A percentile compares a stretch with the other conserved stretches of the same genome.
Evolutionary conservation across 30 jellyfish, hydroid and myxozoan genomes (phyloP).

Genomic region (Calvadosia cruxmelitensis): DNA sequence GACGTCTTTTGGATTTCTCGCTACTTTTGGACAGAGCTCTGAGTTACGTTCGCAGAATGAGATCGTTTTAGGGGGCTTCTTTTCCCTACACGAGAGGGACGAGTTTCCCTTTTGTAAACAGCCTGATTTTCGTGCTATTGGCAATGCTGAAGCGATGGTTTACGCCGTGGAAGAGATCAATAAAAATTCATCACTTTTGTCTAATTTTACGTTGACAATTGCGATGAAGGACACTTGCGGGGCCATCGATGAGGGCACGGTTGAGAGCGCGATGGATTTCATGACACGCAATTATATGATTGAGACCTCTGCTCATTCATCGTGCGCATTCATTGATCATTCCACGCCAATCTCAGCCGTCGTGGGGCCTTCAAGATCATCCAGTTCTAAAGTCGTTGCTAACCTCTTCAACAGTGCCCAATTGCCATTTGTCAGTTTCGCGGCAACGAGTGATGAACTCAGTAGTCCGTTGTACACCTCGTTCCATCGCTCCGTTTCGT

Average conservation of each 20-base stretch:
- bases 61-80: neutral
- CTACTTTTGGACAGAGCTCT: too few species aligned
- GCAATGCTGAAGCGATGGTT: constrained; percentile 1
- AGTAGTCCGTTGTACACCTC: neutral
- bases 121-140: neutral
- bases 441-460: neutral
- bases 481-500: neutral
- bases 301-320: neutral
- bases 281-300: neutral
- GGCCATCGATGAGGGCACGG: neutral
- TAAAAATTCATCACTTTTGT: neutral
- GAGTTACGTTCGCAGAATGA: too few species aligned
- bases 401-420: neutral
- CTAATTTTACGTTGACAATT: neutral
- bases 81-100: neutral
- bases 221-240: neutral
- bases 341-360: neutral
- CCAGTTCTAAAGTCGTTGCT: neutral
- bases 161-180: neutral
- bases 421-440: neutral
- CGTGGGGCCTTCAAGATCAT: neutral
- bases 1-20: too few species aligned
- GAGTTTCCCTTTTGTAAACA: neutral
- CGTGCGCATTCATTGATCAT: neutral
- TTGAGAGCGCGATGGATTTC: neutral